Evolutionary conservation across 2,888 invertebrate species (phyloP).

Genomic region (Apodemia mormo): DNA sequence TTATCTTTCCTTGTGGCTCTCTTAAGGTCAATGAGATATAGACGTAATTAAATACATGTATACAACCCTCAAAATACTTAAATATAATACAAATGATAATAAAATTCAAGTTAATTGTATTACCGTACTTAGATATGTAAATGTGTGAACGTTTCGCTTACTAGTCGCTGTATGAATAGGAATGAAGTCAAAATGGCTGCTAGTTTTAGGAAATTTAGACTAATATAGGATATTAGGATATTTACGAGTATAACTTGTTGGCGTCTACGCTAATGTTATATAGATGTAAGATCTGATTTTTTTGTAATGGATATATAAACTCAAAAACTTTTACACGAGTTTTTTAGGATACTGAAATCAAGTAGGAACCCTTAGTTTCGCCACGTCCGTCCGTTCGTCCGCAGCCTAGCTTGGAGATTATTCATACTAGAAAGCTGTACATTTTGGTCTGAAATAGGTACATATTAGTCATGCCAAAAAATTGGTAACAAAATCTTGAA

Average conservation of each 20-base stretch:
- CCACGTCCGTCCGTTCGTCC: too few species aligned
- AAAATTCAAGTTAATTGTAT: slow-evolving; percentile 5
- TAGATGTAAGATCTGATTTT: too few species aligned
- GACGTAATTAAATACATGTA: neutral
- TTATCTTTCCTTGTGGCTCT: neutral
- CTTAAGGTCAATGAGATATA: neutral
- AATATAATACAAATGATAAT: slow-evolving; percentile 6
- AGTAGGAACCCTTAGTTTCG: too few species aligned
- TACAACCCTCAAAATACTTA: neutral
- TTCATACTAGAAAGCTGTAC: too few species aligned
- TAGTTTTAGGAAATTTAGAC: neutral
- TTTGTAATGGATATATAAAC: too few species aligned
- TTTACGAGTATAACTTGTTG: neutral
- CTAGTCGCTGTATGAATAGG: slow-evolving; percentile 3
- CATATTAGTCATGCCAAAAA: too few species aligned
- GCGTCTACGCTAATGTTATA: neutral
- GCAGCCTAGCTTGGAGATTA: too few species aligned
- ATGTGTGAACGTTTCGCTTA: slow-evolving; percentile 9
- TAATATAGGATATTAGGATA: neutral
- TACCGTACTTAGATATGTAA: slow-evolving; percentile 13
- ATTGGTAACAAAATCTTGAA: too few species aligned
- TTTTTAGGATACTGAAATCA: too few species aligned
- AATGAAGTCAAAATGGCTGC: neutral
- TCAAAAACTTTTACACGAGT: too few species aligned
- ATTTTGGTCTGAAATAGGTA: too few species aligned